These are phyloP conservation scores for Chymomyza amoena DNA, from an alignment of 2,888 invertebrate genomes.

Conservation along the genomic window DNA sequence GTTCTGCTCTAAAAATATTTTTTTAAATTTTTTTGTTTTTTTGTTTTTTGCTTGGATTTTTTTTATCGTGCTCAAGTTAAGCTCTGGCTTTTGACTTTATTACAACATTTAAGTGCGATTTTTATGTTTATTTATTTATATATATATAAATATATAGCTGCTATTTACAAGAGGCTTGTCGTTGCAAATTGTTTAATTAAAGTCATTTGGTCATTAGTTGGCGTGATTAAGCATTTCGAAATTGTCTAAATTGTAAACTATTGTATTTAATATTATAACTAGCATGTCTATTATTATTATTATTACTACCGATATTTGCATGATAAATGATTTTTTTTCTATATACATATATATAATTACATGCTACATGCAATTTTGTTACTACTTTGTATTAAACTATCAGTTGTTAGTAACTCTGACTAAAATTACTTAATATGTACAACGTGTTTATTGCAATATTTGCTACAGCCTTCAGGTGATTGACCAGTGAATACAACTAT, in stretches of 20 bases:
- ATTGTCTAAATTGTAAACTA: constrained; percentile 46
- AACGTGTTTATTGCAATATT: not conserved
- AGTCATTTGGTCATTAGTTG: constrained; percentile 6
- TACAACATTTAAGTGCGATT: constrained; percentile 30
- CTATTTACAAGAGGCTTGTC: constrained; percentile 15
- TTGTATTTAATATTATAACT: constrained; percentile 29
- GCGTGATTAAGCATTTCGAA: constrained; percentile 46
- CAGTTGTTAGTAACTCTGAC: not conserved
- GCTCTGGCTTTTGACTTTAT: constrained; percentile 19
- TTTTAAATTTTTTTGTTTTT: too few relatives aligned
- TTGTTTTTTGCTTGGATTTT: constrained; percentile 13
- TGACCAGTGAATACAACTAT: not conserved
- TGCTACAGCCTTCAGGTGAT: not conserved
- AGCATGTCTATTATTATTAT: constrained; percentile 22
- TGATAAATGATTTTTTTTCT: constrained; percentile 14
- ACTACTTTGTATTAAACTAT: not conserved
- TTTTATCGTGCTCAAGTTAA: not conserved
- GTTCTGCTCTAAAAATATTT: too few relatives aligned
- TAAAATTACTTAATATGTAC: constrained; percentile 61
- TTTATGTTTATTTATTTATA: constrained; percentile 27
- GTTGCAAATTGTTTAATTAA: constrained; percentile 60
- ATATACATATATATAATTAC: not conserved
- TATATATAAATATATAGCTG: too few relatives aligned
- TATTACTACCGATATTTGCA: constrained; percentile 41
- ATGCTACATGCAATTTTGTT: not conserved